Evolutionary conservation across 2,113 vertebrate genomes (phyloP).

Genomic region (Charina bottae): DNA sequence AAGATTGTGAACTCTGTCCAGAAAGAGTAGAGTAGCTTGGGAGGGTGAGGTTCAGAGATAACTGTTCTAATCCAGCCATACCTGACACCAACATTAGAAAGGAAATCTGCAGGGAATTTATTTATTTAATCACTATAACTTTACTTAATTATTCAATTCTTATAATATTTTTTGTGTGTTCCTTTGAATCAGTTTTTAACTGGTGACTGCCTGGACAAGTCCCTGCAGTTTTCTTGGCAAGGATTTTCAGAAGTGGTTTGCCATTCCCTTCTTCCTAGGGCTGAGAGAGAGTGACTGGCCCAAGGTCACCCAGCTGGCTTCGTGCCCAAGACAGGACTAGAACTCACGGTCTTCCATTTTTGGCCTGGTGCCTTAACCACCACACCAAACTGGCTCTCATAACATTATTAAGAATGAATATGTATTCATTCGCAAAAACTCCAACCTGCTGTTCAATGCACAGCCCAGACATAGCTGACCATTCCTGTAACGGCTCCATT

Average conservation of each 20-base stretch:
- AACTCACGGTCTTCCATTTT: background rate
- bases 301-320: background rate
- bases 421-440: background rate
- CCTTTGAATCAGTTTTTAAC: too few relatives aligned
- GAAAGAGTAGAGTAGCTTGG: too few relatives aligned
- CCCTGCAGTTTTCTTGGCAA: background rate
- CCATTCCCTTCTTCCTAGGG: background rate
- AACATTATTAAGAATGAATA: background rate
- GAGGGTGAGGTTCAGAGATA: background rate
- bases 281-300: background rate
- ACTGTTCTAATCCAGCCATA: background rate
- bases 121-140: background rate
- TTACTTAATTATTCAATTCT: too few relatives aligned
- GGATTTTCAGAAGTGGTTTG: background rate
- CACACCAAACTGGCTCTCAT: background rate
- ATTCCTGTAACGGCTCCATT: background rate
- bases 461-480: background rate
- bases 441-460: background rate
- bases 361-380: background rate
- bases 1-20: background rate
- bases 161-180: accelerated
- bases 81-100: too few relatives aligned
- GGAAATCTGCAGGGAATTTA: background rate
- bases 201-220: too few relatives aligned
- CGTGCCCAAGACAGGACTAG: background rate